These are phyloP conservation scores for Sphaeramia orbicularis DNA, from an alignment of 2,797 vertebrate genomes.

Conservation along the genomic window DNA sequence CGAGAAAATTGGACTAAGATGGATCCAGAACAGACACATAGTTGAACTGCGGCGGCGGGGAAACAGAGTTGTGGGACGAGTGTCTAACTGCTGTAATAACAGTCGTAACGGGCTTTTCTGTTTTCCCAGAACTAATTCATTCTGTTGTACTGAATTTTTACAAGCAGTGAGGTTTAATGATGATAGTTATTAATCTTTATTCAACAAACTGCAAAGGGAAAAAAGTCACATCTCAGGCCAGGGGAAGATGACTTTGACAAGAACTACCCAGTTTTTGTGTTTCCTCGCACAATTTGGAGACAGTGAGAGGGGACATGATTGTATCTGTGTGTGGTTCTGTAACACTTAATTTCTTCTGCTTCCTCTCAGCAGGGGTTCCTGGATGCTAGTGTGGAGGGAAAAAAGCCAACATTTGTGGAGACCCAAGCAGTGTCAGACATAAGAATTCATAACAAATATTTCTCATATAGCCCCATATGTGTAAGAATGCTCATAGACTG, in stretches of 20 bases:
- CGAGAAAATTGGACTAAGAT: slow-evolving; percentile 24
- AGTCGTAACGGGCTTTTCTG: slow-evolving; percentile 1
- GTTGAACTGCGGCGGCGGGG: background rate
- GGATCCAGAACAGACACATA: slow-evolving; percentile 19
- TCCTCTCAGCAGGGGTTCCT: slow-evolving; percentile 23
- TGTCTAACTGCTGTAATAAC: slow-evolving; percentile 14
- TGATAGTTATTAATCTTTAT: slow-evolving; percentile 29
- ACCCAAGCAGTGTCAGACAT: slow-evolving; percentile 20
- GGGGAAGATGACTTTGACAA: background rate
- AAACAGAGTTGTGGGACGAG: slow-evolving; percentile 1
- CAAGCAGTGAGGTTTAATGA: slow-evolving; percentile 32
- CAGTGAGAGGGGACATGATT: background rate
- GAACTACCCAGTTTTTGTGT: background rate
- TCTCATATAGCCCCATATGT: slow-evolving; percentile 5
- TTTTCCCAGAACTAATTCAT: slow-evolving; percentile 21
- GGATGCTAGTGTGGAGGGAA: slow-evolving; percentile 21
- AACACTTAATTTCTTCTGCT: slow-evolving; percentile 25
- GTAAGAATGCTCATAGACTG: background rate
- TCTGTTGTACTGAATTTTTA: slow-evolving; percentile 15
- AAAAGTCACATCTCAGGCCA: slow-evolving; percentile 14
- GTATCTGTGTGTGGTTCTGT: slow-evolving; percentile 4
- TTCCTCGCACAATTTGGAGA: too few species aligned
- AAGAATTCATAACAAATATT: slow-evolving; percentile 8
- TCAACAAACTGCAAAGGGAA: slow-evolving; percentile 29
- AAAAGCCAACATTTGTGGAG: slow-evolving; percentile 20